These are phyloP conservation scores for Eulemur mongoz DNA, from an alignment of 2,797 vertebrate species.

Conservation along the genomic window DNA sequence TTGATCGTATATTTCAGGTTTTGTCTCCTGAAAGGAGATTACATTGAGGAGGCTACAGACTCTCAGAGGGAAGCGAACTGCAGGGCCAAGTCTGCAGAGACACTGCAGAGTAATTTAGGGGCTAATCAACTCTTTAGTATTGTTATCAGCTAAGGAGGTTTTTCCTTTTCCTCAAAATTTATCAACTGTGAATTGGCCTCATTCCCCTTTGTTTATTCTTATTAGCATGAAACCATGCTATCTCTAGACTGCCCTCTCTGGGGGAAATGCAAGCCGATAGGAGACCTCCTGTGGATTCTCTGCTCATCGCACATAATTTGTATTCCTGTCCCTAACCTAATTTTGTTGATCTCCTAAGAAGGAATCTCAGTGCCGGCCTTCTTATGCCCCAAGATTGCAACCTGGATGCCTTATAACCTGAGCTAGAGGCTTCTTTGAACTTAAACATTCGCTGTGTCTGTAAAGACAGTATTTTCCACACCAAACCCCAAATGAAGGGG, in stretches of 20 bases:
- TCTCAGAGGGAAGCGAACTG: slow-evolving; percentile 6
- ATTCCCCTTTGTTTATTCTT: slow-evolving; percentile 67
- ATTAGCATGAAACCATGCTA: slow-evolving; percentile 45
- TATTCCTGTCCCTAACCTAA: slow-evolving; percentile 60
- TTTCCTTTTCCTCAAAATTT: slow-evolving; percentile 55
- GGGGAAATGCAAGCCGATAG: slow-evolving; percentile 31
- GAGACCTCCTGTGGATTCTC: slow-evolving; percentile 49
- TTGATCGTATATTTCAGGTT: not conserved
- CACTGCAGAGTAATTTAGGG: slow-evolving; percentile 5
- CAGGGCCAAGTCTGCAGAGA: slow-evolving; percentile 34
- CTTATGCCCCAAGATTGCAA: not conserved
- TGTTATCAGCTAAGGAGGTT: slow-evolving; percentile 50
- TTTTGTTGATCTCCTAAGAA: slow-evolving; percentile 54
- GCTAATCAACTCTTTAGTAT: slow-evolving; percentile 63
- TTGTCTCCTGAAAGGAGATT: slow-evolving; percentile 44
- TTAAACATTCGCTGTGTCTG: not conserved
- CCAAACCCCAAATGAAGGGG: not conserved
- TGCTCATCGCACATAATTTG: slow-evolving; percentile 59
- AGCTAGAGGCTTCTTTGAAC: not conserved
- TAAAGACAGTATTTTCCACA: not conserved
- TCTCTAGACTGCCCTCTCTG: slow-evolving; percentile 19
- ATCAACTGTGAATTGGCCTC: slow-evolving; percentile 67
- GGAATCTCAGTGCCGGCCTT: not conserved
- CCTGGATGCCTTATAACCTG: not conserved
- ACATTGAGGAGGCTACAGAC: not conserved